Evolutionary conservation across 2,888 invertebrate genomes (phyloP), one percentile per base, ranked within the genome.

Genomic region (Leucophora obtusa): DNA sequence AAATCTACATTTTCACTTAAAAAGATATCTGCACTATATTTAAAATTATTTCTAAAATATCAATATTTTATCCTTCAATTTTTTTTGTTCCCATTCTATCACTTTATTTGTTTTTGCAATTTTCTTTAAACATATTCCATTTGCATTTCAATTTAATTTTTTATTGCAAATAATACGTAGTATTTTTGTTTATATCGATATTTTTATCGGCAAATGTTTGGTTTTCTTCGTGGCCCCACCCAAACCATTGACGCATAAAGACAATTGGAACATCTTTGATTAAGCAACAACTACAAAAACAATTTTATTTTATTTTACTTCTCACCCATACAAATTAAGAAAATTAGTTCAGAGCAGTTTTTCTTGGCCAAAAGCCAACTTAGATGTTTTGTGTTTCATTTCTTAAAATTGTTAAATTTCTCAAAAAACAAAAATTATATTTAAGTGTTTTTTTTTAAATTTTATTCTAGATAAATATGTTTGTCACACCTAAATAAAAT

Each of bases 161-260:
- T 38, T 11, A 6, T 38, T 38, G 38, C 38, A 38, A 38, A 38
- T 24, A 35, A 58, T 28, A 47, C 58, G 5, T 38, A 24, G 47
- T 14, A 17, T 58, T 58, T 50, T 33, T 60, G 47, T 51, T n/a
- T 15, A 56, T 56, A 28, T 56, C 14, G 8, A 15, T 56, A 24
- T 56, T 4, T 28, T 17, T 28, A 56, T 56, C 28, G 15, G 4
- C n/a, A 56, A 38, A 15, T 71, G 53, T 72, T 72, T 71, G 59
- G 70, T 74, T 60, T 66, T 28, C 28, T 6, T 28, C 4, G 28
- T 50, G 81, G 73, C 81, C 77, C 73, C 81, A 81, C 81, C 81
- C 81, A 81, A 70, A 73, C 66, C 81, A 77, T 77, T 77, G 70
- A 77, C 77, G 73, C 66, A 77, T 77, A 60, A 17, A 73, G 60